A percentile compares a stretch with the other conserved stretches of the same genome.
Evolutionary conservation across 2,888 invertebrate genomes (phyloP).

Genomic region (Stenodera caucasica): DNA sequence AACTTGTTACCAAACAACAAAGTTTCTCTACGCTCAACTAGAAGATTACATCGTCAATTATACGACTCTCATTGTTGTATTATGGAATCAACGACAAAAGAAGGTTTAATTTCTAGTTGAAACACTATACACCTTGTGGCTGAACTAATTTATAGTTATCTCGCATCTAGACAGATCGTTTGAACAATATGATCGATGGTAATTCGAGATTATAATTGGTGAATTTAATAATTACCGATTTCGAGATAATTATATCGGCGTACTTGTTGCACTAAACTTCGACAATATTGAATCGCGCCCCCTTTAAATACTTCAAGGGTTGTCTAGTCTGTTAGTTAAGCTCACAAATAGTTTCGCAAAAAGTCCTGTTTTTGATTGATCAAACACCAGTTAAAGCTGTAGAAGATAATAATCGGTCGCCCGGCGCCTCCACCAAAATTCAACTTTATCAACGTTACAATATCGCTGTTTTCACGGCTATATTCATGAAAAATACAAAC

Average conservation of each 20-base stretch:
- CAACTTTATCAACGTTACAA: too few relatives aligned
- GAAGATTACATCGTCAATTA: neutral
- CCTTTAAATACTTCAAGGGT: too few relatives aligned
- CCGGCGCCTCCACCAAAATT: slow-evolving; percentile 3
- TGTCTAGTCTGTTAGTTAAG: too few relatives aligned
- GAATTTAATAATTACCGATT: neutral
- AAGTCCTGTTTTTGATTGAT: too few relatives aligned
- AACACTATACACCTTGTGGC: neutral
- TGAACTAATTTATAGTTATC: neutral
- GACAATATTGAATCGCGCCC: too few relatives aligned
- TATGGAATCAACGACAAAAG: neutral
- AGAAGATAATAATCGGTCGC: neutral
- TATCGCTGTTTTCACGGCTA: too few relatives aligned
- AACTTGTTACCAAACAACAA: neutral
- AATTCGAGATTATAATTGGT: neutral
- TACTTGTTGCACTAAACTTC: too few relatives aligned
- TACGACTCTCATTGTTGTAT: neutral
- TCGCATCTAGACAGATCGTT: neutral
- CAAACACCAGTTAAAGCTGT: too few relatives aligned
- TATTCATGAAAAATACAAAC: too few relatives aligned
- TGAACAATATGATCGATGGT: neutral
- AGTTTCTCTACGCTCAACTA: neutral
- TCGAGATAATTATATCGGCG: neutral
- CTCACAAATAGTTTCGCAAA: too few relatives aligned
- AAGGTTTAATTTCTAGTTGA: neutral